phyloP scores from a whole-genome alignment of 2,797 vertebrate genomes.

The Liasis olivaceus region DNA sequence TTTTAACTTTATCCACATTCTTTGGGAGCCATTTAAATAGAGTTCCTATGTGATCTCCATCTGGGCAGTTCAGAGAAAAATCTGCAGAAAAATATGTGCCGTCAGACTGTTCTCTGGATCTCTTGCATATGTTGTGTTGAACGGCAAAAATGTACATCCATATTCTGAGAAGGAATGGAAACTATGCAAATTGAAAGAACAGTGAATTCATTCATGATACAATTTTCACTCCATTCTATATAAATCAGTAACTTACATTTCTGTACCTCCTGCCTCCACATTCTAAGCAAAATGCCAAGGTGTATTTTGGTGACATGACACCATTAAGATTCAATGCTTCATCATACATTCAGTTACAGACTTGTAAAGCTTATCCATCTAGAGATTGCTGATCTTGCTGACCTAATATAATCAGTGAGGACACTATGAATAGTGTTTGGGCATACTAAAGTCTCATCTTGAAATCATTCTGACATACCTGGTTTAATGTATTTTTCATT shows the following conservation, averaged over 20 bases:
- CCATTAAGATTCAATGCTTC: slow-evolving; percentile 14
- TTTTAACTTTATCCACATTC: background rate
- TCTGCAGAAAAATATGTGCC: background rate
- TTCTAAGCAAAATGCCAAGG: slow-evolving; percentile 38
- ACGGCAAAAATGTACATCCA: background rate
- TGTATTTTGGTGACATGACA: slow-evolving; percentile 35
- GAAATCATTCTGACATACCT: slow-evolving; percentile 10
- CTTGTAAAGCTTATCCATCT: slow-evolving; percentile 25
- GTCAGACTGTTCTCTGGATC: background rate
- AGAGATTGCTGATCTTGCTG: background rate
- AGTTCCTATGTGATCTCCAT: background rate
- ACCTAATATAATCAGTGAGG: background rate
- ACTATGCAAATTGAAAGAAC: background rate
- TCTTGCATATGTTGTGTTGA: background rate
- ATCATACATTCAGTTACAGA: slow-evolving; percentile 18
- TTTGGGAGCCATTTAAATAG: background rate
- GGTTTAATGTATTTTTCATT: slow-evolving; percentile 3
- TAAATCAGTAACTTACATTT: background rate
- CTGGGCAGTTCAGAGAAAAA: background rate
- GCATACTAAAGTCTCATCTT: background rate
- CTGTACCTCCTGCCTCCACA: background rate
- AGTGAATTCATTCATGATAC: background rate
- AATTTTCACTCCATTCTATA: background rate
- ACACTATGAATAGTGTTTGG: background rate
- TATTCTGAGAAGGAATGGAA: background rate